These are phyloP conservation scores for Ammodytes marinus DNA, from an alignment of 2,113 vertebrate species.

Conservation along the genomic window DNA sequence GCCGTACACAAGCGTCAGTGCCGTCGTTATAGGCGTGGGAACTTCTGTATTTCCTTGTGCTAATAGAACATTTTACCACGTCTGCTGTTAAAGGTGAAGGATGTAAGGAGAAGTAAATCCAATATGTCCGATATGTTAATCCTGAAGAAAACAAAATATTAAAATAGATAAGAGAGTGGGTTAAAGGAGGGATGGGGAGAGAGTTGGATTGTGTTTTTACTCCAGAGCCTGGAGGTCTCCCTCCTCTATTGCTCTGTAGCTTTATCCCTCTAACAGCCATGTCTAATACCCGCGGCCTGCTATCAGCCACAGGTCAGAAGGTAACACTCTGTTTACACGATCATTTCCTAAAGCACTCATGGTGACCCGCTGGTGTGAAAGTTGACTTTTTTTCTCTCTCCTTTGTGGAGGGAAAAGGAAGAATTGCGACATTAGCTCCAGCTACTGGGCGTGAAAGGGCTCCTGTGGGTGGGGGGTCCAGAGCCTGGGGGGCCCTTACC, in stretches of 20 bases:
- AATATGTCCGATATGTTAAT: not conserved
- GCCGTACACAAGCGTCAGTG: constrained; percentile 26
- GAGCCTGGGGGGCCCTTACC: constrained; percentile 18
- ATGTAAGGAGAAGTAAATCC: not conserved
- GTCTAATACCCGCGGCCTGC: constrained; percentile 90
- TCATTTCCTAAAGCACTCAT: constrained; percentile 94
- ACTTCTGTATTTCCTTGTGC: constrained; percentile 40
- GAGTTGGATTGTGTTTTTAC: constrained; percentile 32
- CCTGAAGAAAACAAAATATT: constrained; percentile 1
- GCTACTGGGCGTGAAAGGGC: constrained; percentile 90
- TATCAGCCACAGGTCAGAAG: constrained; percentile 96
- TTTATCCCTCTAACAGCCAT: constrained; percentile 94
- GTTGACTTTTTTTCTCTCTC: constrained; percentile 88
- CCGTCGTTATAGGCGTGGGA: constrained; percentile 60
- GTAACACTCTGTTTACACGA: constrained; percentile 96
- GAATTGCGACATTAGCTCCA: constrained; percentile 94
- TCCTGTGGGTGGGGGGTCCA: constrained; percentile 90
- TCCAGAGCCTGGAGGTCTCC: constrained; percentile 59
- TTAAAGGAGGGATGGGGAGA: not conserved
- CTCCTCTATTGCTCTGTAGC: constrained; percentile 78
- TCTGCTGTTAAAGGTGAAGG: constrained; percentile 4
- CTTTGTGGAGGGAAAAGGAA: constrained; percentile 85
- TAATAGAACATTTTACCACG: constrained; percentile 22
- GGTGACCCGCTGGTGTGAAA: constrained; percentile 89
- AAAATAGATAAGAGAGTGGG: not conserved